Percentiles rank a stretch among this genome's conserved stretches.
phyloP scores from a whole-genome alignment of 1,140 invertebrate species.

The Rhagoletis zephyria region DNA sequence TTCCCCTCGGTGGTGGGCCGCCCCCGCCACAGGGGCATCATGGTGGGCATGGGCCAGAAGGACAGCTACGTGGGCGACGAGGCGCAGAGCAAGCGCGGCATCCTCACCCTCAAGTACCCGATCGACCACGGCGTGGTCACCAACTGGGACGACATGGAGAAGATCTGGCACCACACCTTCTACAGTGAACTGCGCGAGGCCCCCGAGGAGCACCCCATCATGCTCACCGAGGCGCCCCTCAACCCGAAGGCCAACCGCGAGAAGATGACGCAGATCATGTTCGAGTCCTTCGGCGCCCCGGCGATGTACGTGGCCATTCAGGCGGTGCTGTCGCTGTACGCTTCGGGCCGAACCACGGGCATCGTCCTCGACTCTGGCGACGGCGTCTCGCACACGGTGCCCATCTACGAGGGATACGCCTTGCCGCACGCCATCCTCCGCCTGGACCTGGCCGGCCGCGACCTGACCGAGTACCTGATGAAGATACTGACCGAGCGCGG shows the following conservation, averaged over 20 bases:
- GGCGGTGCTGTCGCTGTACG: slow-evolving; percentile 90
- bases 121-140: too few relatives aligned
- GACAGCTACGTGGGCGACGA: slow-evolving; percentile 91
- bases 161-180: too few relatives aligned
- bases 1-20: slow-evolving; percentile 91
- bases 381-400: too few relatives aligned
- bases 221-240: too few relatives aligned
- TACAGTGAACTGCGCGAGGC: slow-evolving; percentile 93
- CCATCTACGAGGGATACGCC: too few relatives aligned
- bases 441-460: slow-evolving; percentile 89
- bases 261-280: slow-evolving; percentile 86
- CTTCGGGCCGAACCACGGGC: slow-evolving; percentile 92
- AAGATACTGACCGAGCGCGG: too few relatives aligned
- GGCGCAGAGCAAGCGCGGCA: too few relatives aligned
- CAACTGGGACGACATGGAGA: too few relatives aligned
- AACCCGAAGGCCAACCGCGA: slow-evolving; percentile 90
- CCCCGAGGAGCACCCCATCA: slow-evolving; percentile 94
- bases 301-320: too few relatives aligned
- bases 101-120: too few relatives aligned
- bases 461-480: too few relatives aligned
- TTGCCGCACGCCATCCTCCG: too few relatives aligned
- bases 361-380: slow-evolving; percentile 91
- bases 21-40: slow-evolving; percentile 88
- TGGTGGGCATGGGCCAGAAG: slow-evolving; percentile 97
- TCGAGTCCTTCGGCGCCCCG: slow-evolving; percentile 85